Base-by-base conservation (phyloP, 2,888 invertebrate genomes). In the Brenthis daphne region DNA sequence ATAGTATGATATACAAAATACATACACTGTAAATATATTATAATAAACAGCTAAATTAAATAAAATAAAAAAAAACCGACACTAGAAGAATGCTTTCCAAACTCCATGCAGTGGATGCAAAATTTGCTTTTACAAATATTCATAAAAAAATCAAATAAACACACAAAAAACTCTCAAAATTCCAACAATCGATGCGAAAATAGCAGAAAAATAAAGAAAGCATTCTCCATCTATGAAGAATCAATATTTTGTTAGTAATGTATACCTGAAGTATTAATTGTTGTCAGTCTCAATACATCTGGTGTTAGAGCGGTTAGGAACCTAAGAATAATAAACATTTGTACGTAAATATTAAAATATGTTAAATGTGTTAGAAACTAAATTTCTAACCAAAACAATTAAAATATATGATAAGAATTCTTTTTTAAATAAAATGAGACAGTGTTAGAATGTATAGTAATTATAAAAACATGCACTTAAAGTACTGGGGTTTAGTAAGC, bases 221-320 rank as follows among this genome's bases (percentile, higher is more conserved):
- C 91, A 92, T 91, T 89, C 89, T 87, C 84, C 88, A 86, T 84
- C 87, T 85, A 89, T 77, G 73, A 79, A 76, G 77, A 74, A 75
- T 72, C 58, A 75, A 78, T 76, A 71, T 76, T 73, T 75, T 83
- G 82, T 86, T 85, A 84, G 80, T 83, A 77, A 79, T 80, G 78
- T 83, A 82, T 90, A 93, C 93, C 93, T 93, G 93, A 87, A 78
- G 85, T 89, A 87, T 93, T 92, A 80, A 93, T 92, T 81, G 93
- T 92, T 72, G 93, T 93, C 89, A 93, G 86, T 88, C 93, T 90
- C 83, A 93, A 88, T 79, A 93, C 93, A 80, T 93, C 93, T 79
- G 93, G 93, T 79, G 93, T 93, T 88, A 93, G 85, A 83, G 93
- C 93, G 79, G 92, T 90, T 88, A 93, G 90, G 88, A 93, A 93